Conservation (phyloP, 2,888 invertebrate genomes). For the Tubiluchus corallicola region DNA sequence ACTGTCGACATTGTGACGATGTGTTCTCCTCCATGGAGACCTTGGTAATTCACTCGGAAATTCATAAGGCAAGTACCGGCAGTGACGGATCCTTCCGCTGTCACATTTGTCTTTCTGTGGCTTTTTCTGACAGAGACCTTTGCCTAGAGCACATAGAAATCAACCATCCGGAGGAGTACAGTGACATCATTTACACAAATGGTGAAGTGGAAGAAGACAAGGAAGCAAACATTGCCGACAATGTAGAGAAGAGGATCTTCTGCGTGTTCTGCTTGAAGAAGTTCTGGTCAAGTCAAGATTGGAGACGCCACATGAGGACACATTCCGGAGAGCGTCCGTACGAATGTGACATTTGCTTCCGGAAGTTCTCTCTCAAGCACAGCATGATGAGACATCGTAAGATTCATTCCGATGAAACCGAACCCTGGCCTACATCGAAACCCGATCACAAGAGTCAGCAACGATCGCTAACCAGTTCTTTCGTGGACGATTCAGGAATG, state of each 20-base stretch:
- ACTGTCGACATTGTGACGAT: constrained; percentile 1
- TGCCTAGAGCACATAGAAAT: constrained; percentile 62
- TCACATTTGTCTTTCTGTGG: constrained; percentile 60
- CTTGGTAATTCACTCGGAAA: neutral
- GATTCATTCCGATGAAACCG: constrained; percentile 40
- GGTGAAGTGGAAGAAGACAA: constrained; percentile 20
- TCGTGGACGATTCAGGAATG: constrained; percentile 16
- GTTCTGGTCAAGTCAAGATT: constrained; percentile 85
- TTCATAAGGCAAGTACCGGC: constrained; percentile 9
- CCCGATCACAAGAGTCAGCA: constrained; percentile 9
- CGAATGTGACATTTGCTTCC: constrained; percentile 67
- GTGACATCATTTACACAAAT: constrained; percentile 42
- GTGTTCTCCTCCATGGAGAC: neutral
- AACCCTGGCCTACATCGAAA: neutral
- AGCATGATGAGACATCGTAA: constrained; percentile 82
- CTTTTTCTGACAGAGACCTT: constrained; percentile 55
- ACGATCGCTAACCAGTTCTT: constrained; percentile 14
- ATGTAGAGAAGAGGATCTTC: constrained; percentile 22
- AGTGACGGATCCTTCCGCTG: constrained; percentile 54
- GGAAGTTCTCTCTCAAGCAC: constrained; percentile 77
- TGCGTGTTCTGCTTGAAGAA: constrained; percentile 76
- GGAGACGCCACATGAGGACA: constrained; percentile 78
- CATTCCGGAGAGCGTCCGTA: constrained; percentile 82
- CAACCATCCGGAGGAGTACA: constrained; percentile 55
- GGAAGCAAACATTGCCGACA: constrained; percentile 17